Evolutionary conservation across 2,797 vertebrate species (phyloP), one percentile per base, ranked within the genome.

Genomic region (Anguilla pacifica): DNA sequence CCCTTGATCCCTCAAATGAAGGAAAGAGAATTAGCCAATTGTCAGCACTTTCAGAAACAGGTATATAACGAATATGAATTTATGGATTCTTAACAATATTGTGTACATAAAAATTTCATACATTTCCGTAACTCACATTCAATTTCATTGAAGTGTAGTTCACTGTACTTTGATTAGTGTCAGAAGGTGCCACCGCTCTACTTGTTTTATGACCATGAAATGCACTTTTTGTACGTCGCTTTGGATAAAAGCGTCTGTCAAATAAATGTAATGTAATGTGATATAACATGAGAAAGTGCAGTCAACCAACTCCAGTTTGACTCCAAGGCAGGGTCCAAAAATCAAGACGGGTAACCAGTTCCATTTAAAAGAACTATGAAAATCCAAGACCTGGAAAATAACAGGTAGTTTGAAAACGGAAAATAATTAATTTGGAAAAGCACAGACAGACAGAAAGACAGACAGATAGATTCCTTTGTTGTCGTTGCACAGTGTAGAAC

Each of bases 371-470:
- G 1, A 82, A n/a, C 28, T 51, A 46, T 82, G 74, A 82, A 49
- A 82, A 49, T 82, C 39, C 25, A 51, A n/a, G 43, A 57, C 49
- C 82, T 28, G 28, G 57, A 83, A 53, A 83, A 83, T 83, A n/a
- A 31, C 25, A 31, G 2, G 28, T 10, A 31, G 19, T 11, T 59
- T 51, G 11, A 51, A 31, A 39, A 28, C 28, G 1, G 57, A 84
- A 84, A 55, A 15, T 57, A 49, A 43, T 28, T 70, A 5, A 85
- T 83, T 74, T 39, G 35, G 51, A 83, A 84, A 55, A 46, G 43
- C 43, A 46, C 43, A 46, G 43, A 46, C 43, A 46, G 43, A 46
- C 43, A 43, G 43, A 43, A 4, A 46, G 43, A 46, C 43, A 46
- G 43, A 39, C 2, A 39, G 39, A 3, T 39, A 39, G 39, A 46